Evolutionary conservation across 2,888 invertebrate genomes (phyloP).

Genomic region (Oxycera nigricornis): DNA sequence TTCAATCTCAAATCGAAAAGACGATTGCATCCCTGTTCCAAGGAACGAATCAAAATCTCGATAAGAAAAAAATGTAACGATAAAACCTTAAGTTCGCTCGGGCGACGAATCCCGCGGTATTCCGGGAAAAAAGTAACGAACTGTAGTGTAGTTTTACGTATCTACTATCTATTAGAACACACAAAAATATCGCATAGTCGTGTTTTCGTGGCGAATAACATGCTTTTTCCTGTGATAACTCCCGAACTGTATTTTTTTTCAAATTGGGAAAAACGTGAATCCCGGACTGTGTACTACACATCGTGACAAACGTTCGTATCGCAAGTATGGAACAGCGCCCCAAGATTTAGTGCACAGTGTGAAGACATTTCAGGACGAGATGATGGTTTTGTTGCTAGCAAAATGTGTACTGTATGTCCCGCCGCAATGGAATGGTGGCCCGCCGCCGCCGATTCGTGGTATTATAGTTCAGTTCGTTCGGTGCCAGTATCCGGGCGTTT

Average conservation of each 20-base stretch:
- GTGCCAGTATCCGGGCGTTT: no score
- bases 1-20: no score
- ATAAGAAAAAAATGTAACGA: no score
- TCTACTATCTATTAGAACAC: neutral
- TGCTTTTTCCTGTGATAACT: neutral
- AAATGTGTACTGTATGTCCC: neutral
- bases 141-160: neutral
- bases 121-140: conserved; percentile 13
- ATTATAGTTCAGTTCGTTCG: no score
- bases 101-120: no score
- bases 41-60: no score
- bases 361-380: neutral
- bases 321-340: neutral
- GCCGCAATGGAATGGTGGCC: neutral
- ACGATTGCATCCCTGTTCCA: no score
- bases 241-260: neutral
- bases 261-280: neutral
- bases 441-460: no score
- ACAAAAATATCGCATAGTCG: neutral
- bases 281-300: no score
- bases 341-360: no score
- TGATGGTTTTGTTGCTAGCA: neutral
- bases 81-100: no score
- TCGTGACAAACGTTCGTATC: neutral
- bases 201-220: neutral